Percentiles rank a stretch among this genome's conserved stretches.
These are phyloP conservation scores for Okamejei kenojei DNA, from an alignment of 2,797 vertebrate genomes.

Conservation along the genomic window DNA sequence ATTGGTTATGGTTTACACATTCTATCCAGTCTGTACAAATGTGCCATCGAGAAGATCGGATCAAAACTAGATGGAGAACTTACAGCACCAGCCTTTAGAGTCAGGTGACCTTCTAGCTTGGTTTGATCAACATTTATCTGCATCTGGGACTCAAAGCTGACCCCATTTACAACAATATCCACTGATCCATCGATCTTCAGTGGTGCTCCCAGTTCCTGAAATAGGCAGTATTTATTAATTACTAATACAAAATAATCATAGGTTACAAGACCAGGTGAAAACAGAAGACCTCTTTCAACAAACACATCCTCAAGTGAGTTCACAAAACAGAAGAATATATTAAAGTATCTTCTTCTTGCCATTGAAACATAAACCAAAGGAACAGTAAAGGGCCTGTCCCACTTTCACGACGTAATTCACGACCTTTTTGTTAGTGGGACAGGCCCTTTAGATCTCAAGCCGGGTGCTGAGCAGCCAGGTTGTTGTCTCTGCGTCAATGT, in stretches of 20 bases:
- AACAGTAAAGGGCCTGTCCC: no score
- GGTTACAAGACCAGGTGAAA: not conserved
- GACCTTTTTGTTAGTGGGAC: no score
- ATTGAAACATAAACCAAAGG: no score
- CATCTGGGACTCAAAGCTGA: constrained; percentile 52
- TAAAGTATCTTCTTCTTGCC: no score
- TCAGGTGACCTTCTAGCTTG: constrained; percentile 51
- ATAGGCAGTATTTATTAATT: not conserved
- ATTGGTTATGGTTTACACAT: not conserved
- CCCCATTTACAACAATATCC: constrained; percentile 50
- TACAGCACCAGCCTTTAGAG: constrained; percentile 56
- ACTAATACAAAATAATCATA: not conserved
- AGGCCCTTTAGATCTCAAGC: no score
- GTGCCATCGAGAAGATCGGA: not conserved
- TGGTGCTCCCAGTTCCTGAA: constrained; percentile 62
- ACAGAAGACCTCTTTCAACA: not conserved
- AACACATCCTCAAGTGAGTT: not conserved
- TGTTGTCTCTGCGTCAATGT: no score
- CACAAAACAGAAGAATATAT: not conserved
- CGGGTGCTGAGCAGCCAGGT: no score
- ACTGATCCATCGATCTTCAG: constrained; percentile 56
- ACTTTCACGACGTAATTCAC: no score
- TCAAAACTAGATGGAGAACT: constrained; percentile 38
- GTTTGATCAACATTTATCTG: constrained; percentile 53
- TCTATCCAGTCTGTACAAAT: not conserved